Conservation (phyloP, 1,140 invertebrate genomes). For the Pogonomyrmex barbatus region DNA sequence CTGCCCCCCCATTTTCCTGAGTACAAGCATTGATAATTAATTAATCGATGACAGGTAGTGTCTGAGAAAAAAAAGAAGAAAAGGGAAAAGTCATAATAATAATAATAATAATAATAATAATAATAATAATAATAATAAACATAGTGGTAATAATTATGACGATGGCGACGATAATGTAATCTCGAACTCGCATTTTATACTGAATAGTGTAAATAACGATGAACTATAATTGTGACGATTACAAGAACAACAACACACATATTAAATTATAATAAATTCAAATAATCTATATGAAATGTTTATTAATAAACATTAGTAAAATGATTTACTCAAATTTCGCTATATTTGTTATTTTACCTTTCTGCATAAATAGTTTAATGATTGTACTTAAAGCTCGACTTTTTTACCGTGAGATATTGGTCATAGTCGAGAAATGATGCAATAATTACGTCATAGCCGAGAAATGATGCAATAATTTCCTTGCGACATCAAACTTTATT, state of each 20-base stretch:
- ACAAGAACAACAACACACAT: conserved; percentile 70
- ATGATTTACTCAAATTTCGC: conserved; percentile 74
- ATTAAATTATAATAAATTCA: conserved; percentile 82
- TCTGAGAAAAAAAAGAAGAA: conserved; percentile 60
- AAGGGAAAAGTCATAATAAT: conserved; percentile 43
- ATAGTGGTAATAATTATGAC: conserved; percentile 77
- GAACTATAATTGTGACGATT: conserved; percentile 77
- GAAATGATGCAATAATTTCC: too few relatives aligned
- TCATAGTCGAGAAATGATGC: too few relatives aligned
- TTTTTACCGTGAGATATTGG: too few relatives aligned
- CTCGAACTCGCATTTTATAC: conserved; percentile 85
- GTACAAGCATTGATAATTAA: conserved; percentile 86
- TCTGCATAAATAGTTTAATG: background rate
- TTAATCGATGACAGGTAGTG: conserved; percentile 84
- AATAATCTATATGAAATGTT: conserved; percentile 82
- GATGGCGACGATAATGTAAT: conserved; percentile 78
- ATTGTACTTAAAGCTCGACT: background rate
- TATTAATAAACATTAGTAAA: conserved; percentile 83
- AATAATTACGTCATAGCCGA: too few relatives aligned
- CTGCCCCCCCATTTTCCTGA: conserved; percentile 86
- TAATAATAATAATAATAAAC: conserved; percentile 30
- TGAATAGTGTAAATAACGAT: conserved; percentile 85
- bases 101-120: conserved; percentile 46
- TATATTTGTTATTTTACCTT: conserved; percentile 40
- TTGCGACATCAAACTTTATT: too few relatives aligned